Evolutionary conservation across 2,888 invertebrate species (phyloP), one percentile per base, ranked within the genome.

Genomic region (Hedya salicella): DNA sequence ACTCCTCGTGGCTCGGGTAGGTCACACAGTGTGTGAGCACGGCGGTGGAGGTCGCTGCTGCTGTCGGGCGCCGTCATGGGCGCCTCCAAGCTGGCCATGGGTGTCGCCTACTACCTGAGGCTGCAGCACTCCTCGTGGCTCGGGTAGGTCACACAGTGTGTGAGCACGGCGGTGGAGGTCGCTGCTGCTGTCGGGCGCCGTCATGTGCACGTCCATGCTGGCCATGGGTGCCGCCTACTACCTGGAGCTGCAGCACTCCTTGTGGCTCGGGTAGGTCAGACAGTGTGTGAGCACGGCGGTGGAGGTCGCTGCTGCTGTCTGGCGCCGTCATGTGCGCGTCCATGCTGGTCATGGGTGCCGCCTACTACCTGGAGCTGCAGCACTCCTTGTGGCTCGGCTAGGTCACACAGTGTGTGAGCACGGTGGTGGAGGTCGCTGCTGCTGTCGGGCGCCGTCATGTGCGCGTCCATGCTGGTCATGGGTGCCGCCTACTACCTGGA

Each of bases 41-140:
- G n/a, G n/a, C 93, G 78, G 71, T 94, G 53, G 93, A 94, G 19
- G 95, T 84, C 95, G 36, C 88, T 95, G 50, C 82, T 95, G 3
- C 71, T 93, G 8, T 95, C 94, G 0, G 94, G 95, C 0, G 79
- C 90, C 11, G 76, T 93, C 44, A 94, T 93, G 92, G 85, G 88
- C 42, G 59, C 86, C 0, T 91, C 94, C 0, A 93, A 94, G 91
- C 78, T 88, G 0, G 78, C 91, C 13, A 88, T 94, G 87, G 93
- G 94, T 3, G 80, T 87, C 0, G 90, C 94, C 1, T 94, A 94
- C 77, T 93, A 89, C 75, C 85, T 93, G 57, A 84, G 91, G 36
- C 84, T 89, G 11, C 87, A 86, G 40, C 76, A 86, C 0, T 77
- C 82, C 1, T 81, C 87, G 1, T 83, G 81, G 78, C 80, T 93